Percentiles rank a stretch among this genome's conserved stretches.
These are phyloP conservation scores for Camelus dromedarius DNA, from an alignment of 2,113 vertebrate genomes.

Conservation along the genomic window DNA sequence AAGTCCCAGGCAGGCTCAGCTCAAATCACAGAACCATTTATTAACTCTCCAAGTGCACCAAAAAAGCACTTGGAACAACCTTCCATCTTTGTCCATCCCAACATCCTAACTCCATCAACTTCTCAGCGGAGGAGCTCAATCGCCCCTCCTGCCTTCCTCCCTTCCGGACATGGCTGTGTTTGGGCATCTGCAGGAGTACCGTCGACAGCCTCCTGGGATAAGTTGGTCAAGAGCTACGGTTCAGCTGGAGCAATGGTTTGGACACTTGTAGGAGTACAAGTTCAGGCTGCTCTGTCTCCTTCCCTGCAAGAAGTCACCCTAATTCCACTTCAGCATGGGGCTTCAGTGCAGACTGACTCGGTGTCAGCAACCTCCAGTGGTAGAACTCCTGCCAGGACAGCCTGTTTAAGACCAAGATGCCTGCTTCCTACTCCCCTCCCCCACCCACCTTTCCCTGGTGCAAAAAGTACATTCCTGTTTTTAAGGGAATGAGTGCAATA, in stretches of 20 bases:
- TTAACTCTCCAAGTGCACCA: background rate
- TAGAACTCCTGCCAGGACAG: background rate
- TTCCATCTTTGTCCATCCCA: background rate
- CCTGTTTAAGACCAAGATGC: background rate
- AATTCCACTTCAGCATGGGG: background rate
- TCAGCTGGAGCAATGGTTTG: background rate
- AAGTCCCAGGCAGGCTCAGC: background rate
- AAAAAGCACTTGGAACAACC: background rate
- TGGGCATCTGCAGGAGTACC: too few species aligned
- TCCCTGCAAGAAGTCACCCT: background rate
- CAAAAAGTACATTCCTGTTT: too few species aligned
- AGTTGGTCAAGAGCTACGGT: background rate
- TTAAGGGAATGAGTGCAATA: too few species aligned
- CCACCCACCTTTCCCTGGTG: background rate
- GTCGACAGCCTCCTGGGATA: background rate
- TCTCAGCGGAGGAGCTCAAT: background rate
- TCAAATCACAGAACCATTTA: background rate
- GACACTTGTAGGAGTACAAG: background rate
- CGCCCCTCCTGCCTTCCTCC: background rate
- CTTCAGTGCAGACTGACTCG: background rate
- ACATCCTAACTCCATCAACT: background rate
- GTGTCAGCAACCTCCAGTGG: background rate
- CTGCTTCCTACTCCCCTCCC: background rate
- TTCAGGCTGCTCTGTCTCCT: background rate
- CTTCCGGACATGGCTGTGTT: background rate